phyloP scores from a whole-genome alignment of 2,797 vertebrate genomes.

The Danio kyathit region DNA sequence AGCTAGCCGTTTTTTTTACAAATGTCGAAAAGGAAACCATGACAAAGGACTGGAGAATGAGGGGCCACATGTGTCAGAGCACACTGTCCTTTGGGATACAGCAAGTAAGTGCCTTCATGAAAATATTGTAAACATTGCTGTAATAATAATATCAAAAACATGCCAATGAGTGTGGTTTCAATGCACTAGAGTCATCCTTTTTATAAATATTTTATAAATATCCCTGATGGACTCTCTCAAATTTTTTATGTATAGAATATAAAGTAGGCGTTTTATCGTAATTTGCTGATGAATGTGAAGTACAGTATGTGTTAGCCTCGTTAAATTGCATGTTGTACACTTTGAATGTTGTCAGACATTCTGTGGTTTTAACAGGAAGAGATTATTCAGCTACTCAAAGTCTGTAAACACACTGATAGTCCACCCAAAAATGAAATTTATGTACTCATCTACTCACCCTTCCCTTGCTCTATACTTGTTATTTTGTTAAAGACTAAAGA shows the following conservation, averaged over 20 bases:
- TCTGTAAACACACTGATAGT: constrained; percentile 35
- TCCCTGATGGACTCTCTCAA: not conserved
- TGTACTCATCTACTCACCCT: no score
- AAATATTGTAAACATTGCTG: constrained; percentile 3
- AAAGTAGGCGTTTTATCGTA: not conserved
- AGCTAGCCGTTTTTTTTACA: constrained; percentile 89
- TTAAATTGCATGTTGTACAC: not conserved
- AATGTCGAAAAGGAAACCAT: constrained; percentile 83
- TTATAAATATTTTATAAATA: no score
- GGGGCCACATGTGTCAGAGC: constrained; percentile 83
- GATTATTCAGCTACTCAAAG: constrained; percentile 59
- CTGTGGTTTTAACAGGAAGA: constrained; percentile 61
- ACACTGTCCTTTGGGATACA: constrained; percentile 87
- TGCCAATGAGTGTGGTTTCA: not conserved
- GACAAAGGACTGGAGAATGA: constrained; percentile 86
- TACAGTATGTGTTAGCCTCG: constrained; percentile 68
- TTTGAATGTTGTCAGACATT: constrained; percentile 23
- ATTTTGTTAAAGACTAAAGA: no score
- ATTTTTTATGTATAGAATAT: not conserved
- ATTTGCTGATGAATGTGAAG: constrained; percentile 53
- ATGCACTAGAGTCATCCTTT: not conserved
- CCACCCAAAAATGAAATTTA: not conserved
- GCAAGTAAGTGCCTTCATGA: constrained; percentile 86
- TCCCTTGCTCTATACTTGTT: no score
- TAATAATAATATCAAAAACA: not conserved